Evolutionary conservation across 2,888 invertebrate genomes (phyloP).

Genomic region (Steromphala cineraria): DNA sequence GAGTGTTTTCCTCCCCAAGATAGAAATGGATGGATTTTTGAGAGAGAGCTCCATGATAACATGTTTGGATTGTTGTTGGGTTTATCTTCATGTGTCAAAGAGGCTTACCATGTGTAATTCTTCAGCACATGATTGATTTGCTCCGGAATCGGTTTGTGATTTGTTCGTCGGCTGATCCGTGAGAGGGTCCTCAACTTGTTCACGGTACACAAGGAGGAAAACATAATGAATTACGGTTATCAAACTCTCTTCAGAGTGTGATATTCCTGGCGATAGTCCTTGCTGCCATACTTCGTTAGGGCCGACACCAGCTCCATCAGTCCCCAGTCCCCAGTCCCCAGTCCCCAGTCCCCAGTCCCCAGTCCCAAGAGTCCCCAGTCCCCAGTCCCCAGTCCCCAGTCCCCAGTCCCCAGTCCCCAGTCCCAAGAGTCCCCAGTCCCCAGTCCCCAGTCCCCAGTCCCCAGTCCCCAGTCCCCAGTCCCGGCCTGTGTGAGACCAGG

Average conservation of each 20-base stretch:
- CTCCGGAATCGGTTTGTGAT: neutral
- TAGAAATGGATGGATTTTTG: too few species aligned
- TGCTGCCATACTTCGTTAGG: neutral
- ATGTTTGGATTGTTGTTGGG: neutral
- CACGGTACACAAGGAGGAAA: neutral
- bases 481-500: too few species aligned
- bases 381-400: too few species aligned
- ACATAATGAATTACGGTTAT: conserved; percentile 1
- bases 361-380: too few species aligned
- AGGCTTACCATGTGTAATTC: neutral
- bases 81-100: neutral
- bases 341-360: too few species aligned
- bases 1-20: too few species aligned
- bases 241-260: neutral
- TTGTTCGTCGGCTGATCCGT: neutral
- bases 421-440: neutral
- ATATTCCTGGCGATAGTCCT: neutral
- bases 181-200: neutral
- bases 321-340: neutral
- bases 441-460: neutral
- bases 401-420: neutral
- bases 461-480: too few species aligned
- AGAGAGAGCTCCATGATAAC: neutral
- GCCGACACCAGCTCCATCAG: neutral
- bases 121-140: neutral